A percentile compares a stretch with the other conserved stretches of the same genome.
Conservation (phyloP, 2,797 vertebrate species). For the Anguilla megastoma region DNA sequence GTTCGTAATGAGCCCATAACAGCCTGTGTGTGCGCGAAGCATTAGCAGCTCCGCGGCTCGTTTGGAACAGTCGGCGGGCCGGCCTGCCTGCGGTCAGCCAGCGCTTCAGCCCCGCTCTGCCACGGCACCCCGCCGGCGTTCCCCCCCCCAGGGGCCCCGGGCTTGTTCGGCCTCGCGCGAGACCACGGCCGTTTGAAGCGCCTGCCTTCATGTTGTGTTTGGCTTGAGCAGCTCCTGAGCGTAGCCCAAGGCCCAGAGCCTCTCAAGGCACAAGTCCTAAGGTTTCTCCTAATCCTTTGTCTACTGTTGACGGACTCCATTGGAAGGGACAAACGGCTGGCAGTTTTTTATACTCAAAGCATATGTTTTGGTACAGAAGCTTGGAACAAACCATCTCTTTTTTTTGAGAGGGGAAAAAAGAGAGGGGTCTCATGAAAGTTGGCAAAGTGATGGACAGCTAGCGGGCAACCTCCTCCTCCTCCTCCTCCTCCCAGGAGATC, state of each 20-base stretch:
- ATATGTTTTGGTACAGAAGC: slow-evolving; percentile 31
- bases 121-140: background rate
- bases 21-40: background rate
- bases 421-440: background rate
- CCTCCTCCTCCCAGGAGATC: background rate
- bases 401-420: background rate
- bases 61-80: background rate
- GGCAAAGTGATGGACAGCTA: background rate
- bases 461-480: background rate
- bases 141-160: background rate
- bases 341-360: slow-evolving; percentile 27
- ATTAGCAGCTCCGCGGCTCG: background rate
- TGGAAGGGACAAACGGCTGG: slow-evolving; percentile 19
- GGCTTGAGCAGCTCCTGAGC: slow-evolving; percentile 15
- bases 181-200: slow-evolving; percentile 20
- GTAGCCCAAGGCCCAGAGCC: slow-evolving; percentile 14
- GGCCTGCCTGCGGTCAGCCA: background rate
- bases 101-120: background rate
- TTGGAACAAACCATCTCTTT: slow-evolving; percentile 11
- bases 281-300: slow-evolving; percentile 27
- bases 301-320: slow-evolving; percentile 26
- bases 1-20: background rate
- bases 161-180: background rate
- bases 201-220: slow-evolving; percentile 27
- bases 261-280: background rate